These are phyloP conservation scores for Malacoraja senta DNA, from an alignment of 2,797 vertebrate genomes.

Conservation along the genomic window DNA sequence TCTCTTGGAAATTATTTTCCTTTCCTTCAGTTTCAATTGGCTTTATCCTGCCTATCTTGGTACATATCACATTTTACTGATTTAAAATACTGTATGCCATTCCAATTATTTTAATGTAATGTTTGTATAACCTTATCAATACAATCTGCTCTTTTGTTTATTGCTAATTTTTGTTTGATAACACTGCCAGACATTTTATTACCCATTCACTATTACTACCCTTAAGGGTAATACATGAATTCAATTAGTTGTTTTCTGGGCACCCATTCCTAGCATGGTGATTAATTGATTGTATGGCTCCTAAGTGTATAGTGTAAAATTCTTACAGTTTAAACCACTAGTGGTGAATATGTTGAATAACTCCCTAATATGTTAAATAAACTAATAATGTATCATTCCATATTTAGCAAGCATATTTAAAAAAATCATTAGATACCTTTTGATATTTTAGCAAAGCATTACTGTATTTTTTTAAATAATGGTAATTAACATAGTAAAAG, in stretches of 20 bases:
- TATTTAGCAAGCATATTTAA: neutral
- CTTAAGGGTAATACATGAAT: neutral
- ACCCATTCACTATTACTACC: too few relatives aligned
- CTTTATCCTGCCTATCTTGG: neutral
- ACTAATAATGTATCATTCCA: neutral
- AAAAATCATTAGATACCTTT: neutral
- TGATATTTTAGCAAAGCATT: neutral
- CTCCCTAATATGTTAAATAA: neutral
- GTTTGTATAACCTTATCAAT: neutral
- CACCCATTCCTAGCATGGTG: neutral
- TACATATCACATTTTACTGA: neutral
- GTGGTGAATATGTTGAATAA: neutral
- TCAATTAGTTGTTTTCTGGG: neutral
- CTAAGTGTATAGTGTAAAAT: neutral
- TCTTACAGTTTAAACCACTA: neutral
- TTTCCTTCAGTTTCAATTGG: neutral
- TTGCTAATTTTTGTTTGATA: neutral
- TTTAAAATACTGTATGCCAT: neutral
- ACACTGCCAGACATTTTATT: neutral
- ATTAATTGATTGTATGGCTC: neutral
- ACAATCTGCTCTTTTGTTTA: neutral
- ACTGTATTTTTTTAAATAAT: neutral
- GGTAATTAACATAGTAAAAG: neutral
- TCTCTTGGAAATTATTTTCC: too few relatives aligned
- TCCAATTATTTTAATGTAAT: neutral